Evolutionary conservation across 2,797 vertebrate species (phyloP).

Genomic region (Argentina silus): DNA sequence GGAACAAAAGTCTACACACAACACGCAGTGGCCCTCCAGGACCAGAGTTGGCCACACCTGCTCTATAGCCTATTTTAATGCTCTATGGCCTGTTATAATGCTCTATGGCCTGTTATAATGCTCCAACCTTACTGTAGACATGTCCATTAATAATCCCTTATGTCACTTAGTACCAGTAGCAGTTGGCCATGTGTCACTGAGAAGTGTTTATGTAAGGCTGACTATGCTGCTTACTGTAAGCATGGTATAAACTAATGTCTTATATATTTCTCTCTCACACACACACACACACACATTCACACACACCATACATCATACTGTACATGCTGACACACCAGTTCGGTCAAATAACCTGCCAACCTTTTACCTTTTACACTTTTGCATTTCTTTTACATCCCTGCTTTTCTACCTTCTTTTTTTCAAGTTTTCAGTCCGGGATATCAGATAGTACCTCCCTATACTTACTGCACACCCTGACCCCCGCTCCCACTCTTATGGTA

Average conservation of each 20-base stretch:
- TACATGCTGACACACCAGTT: too few species aligned
- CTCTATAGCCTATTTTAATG: not conserved
- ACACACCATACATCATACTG: not conserved
- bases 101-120: not conserved
- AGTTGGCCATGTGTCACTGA: not conserved
- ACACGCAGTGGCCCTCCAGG: too few species aligned
- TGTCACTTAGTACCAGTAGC: not conserved
- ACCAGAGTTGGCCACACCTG: too few species aligned
- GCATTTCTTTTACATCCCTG: too few species aligned
- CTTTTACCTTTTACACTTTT: too few species aligned
- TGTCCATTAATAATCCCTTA: slow-evolving; percentile 8
- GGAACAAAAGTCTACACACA: too few species aligned
- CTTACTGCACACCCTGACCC: too few species aligned
- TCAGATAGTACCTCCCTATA: too few species aligned
- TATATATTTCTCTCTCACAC: not conserved
- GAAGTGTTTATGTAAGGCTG: not conserved
- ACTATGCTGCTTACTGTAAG: not conserved
- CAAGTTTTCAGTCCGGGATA: too few species aligned
- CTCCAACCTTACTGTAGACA: not conserved
- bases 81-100: too few species aligned
- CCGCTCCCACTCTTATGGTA: too few species aligned
- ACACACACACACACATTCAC: not conserved
- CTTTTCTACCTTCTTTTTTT: not conserved
- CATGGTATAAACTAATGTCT: not conserved
- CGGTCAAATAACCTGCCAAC: too few species aligned